A percentile compares a stretch with the other conserved stretches of the same genome.
These are phyloP conservation scores for Cryptus viduatorius DNA, from an alignment of 2,888 invertebrate genomes.

Conservation along the genomic window DNA sequence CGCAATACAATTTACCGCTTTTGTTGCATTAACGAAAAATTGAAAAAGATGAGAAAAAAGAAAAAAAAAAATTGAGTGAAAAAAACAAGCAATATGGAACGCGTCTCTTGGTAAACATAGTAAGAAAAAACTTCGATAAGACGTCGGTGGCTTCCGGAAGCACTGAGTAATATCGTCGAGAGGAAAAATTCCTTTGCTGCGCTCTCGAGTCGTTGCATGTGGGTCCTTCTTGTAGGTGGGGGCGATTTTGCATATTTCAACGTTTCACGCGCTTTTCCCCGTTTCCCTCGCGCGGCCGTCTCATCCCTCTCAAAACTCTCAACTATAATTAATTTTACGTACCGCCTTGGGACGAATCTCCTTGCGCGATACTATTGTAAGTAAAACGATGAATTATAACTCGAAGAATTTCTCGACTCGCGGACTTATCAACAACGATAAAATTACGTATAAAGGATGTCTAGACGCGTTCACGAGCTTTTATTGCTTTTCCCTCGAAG, in stretches of 20 bases:
- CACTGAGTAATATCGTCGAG: background rate
- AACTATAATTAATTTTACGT: background rate
- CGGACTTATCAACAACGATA: background rate
- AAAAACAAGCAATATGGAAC: background rate
- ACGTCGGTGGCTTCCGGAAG: constrained; percentile 2
- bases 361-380: background rate
- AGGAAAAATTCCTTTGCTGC: background rate
- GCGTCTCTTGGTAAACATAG: background rate
- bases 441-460: background rate
- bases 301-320: background rate
- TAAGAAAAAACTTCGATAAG: background rate
- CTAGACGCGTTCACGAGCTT: background rate
- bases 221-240: background rate
- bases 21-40: too few relatives aligned
- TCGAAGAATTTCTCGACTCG: background rate
- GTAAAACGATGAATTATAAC: too few relatives aligned
- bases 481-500: background rate
- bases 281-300: background rate
- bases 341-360: constrained; percentile 7
- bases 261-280: constrained; percentile 11
- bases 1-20: too few relatives aligned
- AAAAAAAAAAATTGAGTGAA: background rate
- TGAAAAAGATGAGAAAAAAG: too few relatives aligned
- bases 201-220: background rate
- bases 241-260: background rate